phyloP scores from a whole-genome alignment of 2,888 invertebrate species.

The Melinopterus prodromus region DNA sequence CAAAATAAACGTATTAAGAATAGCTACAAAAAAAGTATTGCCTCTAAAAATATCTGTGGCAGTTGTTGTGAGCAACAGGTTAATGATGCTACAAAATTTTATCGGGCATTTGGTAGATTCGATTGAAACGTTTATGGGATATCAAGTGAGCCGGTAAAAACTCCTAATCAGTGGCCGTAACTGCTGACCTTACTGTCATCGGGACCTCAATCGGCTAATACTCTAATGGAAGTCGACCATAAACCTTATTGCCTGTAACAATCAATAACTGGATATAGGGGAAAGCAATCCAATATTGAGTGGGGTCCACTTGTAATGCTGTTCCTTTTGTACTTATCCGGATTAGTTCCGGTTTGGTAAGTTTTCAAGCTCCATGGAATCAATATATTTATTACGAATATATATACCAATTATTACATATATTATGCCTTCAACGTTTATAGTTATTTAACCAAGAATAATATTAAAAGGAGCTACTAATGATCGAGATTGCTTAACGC shows the following conservation, averaged over 20 bases:
- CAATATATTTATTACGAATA: no score
- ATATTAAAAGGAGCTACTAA: no score
- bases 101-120: background rate
- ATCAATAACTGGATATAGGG: slow-evolving; percentile 21
- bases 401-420: no score
- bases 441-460: no score
- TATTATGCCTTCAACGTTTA: no score
- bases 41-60: background rate
- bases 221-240: slow-evolving; percentile 23
- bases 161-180: slow-evolving; percentile 13
- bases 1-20: background rate
- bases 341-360: background rate
- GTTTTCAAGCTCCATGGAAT: background rate
- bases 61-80: background rate
- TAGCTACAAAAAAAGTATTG: background rate
- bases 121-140: slow-evolving; percentile 4
- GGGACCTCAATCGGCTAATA: slow-evolving; percentile 14
- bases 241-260: slow-evolving; percentile 25
- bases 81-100: slow-evolving; percentile 4
- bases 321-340: background rate
- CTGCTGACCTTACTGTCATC: slow-evolving; percentile 19
- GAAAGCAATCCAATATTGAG: slow-evolving; percentile 16
- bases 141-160: background rate
- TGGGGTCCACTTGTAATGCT: background rate
- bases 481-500: no score